Evolutionary conservation across 1,140 invertebrate genomes (phyloP).

Genomic region (Pseudomyrmex sp.): DNA sequence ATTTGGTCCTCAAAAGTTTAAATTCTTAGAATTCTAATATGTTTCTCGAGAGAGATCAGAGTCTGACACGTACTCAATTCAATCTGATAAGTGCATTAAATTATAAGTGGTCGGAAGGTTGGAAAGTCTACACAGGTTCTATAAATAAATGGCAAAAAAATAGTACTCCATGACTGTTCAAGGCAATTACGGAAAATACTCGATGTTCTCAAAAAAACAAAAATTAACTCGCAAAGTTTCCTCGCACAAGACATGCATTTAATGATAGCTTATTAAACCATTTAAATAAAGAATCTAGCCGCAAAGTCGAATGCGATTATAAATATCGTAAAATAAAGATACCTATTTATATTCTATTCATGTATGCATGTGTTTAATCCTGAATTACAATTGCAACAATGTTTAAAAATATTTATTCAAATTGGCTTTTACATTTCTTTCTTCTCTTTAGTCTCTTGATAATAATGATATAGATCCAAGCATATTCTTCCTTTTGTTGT

Average conservation of each 20-base stretch:
- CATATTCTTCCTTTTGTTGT: background rate
- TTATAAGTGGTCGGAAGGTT: too few species aligned
- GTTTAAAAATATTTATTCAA: background rate
- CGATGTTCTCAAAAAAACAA: background rate
- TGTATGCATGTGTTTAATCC: too few species aligned
- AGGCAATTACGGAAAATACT: background rate
- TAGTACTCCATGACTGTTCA: background rate
- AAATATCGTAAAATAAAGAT: too few species aligned
- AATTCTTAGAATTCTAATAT: background rate
- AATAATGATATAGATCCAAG: background rate
- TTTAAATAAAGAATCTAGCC: background rate
- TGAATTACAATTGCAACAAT: too few species aligned
- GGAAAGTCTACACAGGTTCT: too few species aligned
- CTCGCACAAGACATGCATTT: background rate
- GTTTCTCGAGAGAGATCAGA: background rate
- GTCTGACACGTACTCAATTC: background rate
- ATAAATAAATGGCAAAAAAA: background rate
- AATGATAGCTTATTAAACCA: too few species aligned
- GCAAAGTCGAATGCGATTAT: too few species aligned
- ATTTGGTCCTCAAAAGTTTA: background rate
- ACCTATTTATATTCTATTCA: too few species aligned
- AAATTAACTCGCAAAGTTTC: slow-evolving; percentile 2
- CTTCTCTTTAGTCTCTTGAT: background rate
- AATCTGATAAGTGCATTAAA: background rate
- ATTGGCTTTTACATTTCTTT: too few species aligned